These are phyloP conservation scores for Coenobita brevimanus DNA, from an alignment of 1,140 invertebrate genomes.

Conservation along the genomic window DNA sequence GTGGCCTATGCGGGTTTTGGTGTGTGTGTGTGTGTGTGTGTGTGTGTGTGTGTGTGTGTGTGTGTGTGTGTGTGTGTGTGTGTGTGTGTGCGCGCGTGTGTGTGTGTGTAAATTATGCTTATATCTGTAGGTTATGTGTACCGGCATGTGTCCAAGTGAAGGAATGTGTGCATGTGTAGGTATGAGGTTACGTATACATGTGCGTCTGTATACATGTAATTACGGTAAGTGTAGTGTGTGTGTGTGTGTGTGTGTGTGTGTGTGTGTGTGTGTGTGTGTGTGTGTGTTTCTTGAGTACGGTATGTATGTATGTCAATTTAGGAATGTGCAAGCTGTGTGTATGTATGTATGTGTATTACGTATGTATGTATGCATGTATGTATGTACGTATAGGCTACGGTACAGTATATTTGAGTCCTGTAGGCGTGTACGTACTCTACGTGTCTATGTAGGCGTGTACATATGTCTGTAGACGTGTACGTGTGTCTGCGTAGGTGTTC, in stretches of 20 bases:
- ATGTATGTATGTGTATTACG: constrained; percentile 1
- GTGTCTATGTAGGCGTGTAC: not conserved
- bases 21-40: too few relatives aligned
- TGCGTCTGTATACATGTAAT: not conserved
- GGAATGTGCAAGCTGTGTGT: not conserved
- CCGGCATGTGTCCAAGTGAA: not conserved
- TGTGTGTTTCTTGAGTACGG: too few relatives aligned
- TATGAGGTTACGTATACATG: not conserved
- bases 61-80: too few relatives aligned
- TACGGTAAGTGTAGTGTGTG: not conserved
- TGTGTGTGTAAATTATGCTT: too few relatives aligned
- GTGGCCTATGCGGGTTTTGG: too few relatives aligned
- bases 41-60: too few relatives aligned
- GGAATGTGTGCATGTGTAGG: not conserved
- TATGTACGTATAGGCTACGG: too few relatives aligned
- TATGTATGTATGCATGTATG: not conserved
- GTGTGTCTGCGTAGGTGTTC: not conserved
- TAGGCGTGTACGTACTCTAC: not conserved
- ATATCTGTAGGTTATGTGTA: too few relatives aligned
- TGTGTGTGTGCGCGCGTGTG: too few relatives aligned
- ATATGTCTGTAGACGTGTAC: not conserved
- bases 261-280: constrained; percentile 13
- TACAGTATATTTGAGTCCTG: too few relatives aligned
- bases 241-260: constrained; percentile 7
- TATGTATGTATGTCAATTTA: not conserved